Evolutionary conservation across 2,797 vertebrate species (phyloP).

Genomic region (Tiaroga cobitis): DNA sequence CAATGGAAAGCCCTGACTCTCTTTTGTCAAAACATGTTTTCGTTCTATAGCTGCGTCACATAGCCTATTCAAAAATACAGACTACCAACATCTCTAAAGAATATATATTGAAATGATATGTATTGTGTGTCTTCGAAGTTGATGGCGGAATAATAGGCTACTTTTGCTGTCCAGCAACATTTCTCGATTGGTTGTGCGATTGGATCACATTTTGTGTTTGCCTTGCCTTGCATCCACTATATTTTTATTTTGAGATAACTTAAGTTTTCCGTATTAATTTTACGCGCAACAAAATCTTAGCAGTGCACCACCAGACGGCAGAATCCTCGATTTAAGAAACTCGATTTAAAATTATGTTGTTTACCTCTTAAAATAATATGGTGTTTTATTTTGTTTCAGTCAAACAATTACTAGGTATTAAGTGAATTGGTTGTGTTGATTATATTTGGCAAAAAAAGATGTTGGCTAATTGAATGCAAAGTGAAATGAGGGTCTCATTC

Average conservation of each 20-base stretch:
- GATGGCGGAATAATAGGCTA: neutral
- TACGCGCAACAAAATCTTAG: neutral
- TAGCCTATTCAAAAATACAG: neutral
- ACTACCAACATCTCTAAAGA: neutral
- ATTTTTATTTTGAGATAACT: neutral
- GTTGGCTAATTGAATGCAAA: neutral
- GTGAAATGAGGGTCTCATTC: neutral
- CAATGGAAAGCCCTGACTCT: neutral
- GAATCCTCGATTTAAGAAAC: constrained; percentile 70
- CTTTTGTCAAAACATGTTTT: constrained; percentile 13
- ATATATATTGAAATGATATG: neutral
- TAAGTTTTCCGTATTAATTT: neutral
- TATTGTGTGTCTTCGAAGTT: neutral
- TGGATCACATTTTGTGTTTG: neutral
- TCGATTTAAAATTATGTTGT: neutral
- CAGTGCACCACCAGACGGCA: constrained; percentile 88
- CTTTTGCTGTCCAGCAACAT: neutral
- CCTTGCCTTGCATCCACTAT: neutral
- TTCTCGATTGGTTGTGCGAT: neutral
- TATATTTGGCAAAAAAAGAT: neutral
- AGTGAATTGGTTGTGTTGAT: neutral
- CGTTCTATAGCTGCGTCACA: neutral
- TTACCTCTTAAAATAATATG: constrained; percentile 16
- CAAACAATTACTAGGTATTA: neutral
- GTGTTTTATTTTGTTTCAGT: neutral